These are phyloP conservation scores for Cantharis lateralis DNA, from an alignment of 2,888 invertebrate species.

Conservation along the genomic window DNA sequence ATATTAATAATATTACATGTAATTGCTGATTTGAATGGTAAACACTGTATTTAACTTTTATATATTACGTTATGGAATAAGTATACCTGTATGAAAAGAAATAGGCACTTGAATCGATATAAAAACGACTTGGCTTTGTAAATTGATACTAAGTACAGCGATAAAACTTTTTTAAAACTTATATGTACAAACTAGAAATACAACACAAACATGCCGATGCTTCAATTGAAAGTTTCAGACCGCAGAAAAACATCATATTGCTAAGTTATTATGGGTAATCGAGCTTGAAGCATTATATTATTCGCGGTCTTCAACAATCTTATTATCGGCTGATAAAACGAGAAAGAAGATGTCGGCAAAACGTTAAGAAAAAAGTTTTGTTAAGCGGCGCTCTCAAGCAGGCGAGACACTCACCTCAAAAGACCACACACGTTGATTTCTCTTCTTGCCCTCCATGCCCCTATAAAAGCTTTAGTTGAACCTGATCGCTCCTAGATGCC, in stretches of 20 bases:
- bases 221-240: conserved; percentile 26
- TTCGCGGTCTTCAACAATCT: conserved; percentile 30
- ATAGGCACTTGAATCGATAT: not conserved
- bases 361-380: conserved; percentile 43
- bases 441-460: conserved; percentile 34
- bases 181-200: conserved; percentile 13
- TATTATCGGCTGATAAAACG: conserved; percentile 33
- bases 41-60: no score
- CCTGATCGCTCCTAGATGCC: conserved; percentile 16
- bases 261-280: conserved; percentile 26
- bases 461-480: conserved; percentile 10
- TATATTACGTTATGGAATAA: no score
- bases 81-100: not conserved
- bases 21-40: no score
- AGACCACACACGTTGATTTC: conserved; percentile 55
- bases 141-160: conserved; percentile 21
- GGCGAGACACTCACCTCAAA: conserved; percentile 50
- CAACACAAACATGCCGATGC: conserved; percentile 22
- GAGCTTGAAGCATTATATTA: conserved; percentile 30
- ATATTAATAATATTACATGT: not conserved
- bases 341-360: conserved; percentile 39
- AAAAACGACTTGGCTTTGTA: conserved; percentile 1
- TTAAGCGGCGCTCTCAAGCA: conserved; percentile 52
- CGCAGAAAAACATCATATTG: conserved; percentile 27
- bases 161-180: conserved; percentile 1